Evolutionary conservation across 1,140 invertebrate genomes (phyloP), one percentile per base, ranked within the genome.

Genomic region (Drosophila ironensis): DNA sequence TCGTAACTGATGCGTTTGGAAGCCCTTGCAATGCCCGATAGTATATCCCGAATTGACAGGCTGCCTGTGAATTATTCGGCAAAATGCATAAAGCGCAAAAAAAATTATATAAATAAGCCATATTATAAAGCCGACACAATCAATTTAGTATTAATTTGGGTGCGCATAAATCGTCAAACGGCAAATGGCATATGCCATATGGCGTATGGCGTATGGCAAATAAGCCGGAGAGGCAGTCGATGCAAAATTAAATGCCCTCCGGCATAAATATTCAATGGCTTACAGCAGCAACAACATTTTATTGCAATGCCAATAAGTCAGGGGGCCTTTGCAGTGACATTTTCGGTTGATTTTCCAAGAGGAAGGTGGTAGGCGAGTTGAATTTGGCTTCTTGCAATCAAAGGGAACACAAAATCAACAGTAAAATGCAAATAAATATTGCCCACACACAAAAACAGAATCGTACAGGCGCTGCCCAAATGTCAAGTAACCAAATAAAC

Each of bases 371-470:
- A n/a, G n/a, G n/a, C n/a, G n/a, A n/a, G 72, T 72, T 63, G 72
- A 72, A 82, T 68, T 82, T 35, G 11, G 37, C 30, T 52, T 45
- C 51, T 72, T 77, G 77, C 78, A 82, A 82, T 82, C 77, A 82
- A 82, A 82, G 70, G 77, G 69, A 78, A 73, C 69, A 84, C 69
- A 84, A 84, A 82, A 82, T 82, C 77, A 82, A 84, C 77, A 82
- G 77, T 82, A 82, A 82, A 84, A 84, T 82, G 73, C 80, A 82
- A 84, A 82, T 84, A 82, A 82, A 82, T 82, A 77, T 76, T 67
- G 47, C 47, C 67, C 12, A 59, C 59, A 61, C 28, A 63, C 42
- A 14, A 41, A 51, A 41, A 30, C 12, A 30, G 22, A 53, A 24
- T 17, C 50, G 12, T 12, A 33, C 51, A 22, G 6, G 7, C n/a